A percentile compares a stretch with the other conserved stretches of the same genome.
Evolutionary conservation across 2,888 invertebrate genomes (phyloP).

Genomic region (Silvanus unidentatus): DNA sequence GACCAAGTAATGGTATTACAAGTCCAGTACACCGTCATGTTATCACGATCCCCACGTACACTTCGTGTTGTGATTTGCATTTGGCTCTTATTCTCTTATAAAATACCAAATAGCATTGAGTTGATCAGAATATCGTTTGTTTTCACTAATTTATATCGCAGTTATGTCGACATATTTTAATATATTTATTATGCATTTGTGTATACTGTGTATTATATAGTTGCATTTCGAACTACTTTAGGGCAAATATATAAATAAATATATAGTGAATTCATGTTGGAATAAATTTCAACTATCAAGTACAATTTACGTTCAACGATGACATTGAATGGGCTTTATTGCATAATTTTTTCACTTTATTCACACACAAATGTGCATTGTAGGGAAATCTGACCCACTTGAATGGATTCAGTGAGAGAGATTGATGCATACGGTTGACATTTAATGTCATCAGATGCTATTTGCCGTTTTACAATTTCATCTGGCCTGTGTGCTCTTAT

Average conservation of each 20-base stretch:
- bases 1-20: conserved; percentile 18
- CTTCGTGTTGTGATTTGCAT: conserved; percentile 37
- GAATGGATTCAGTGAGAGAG: conserved; percentile 10
- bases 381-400: conserved; percentile 22
- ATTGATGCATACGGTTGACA: neutral
- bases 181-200: conserved; percentile 18
- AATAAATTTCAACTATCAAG: conserved; percentile 16
- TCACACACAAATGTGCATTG: neutral
- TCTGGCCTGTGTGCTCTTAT: too few relatives aligned
- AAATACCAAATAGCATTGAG: conserved; percentile 32
- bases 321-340: too few relatives aligned
- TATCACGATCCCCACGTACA: conserved; percentile 32
- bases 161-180: conserved; percentile 25
- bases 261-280: conserved; percentile 21
- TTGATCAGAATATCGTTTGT: conserved; percentile 36
- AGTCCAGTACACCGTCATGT: conserved; percentile 25
- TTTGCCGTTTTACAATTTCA: too few relatives aligned
- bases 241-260: conserved; percentile 14
- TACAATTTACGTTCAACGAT: neutral
- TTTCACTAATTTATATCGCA: conserved; percentile 31
- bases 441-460: neutral
- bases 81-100: conserved; percentile 31
- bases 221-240: conserved; percentile 16
- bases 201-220: conserved; percentile 14
- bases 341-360: conserved; percentile 1